Evolutionary conservation across 2,797 vertebrate genomes (phyloP), one percentile per base, ranked within the genome.

Genomic region (Coreius guichenoti): DNA sequence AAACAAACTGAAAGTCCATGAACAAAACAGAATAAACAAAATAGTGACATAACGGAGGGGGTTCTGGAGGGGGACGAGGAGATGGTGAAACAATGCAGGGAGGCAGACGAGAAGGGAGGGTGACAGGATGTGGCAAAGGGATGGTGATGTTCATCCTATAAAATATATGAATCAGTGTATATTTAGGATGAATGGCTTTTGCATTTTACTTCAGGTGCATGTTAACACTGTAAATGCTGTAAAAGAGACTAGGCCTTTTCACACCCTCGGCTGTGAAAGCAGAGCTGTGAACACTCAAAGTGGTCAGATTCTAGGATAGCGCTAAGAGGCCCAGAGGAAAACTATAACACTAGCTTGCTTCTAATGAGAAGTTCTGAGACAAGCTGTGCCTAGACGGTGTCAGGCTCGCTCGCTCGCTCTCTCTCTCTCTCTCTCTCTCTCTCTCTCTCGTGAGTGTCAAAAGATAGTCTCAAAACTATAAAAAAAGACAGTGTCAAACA

Each of bases 311-410:
- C 58, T 6, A 2, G 33, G 19, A 83, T n/a, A 83, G 70, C 4
- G 8, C 56, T 65, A 83, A 83, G 72, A 83, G 61, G 45, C 73
- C 82, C 61, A 70, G 26, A 58, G 75, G 51, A 78, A 84, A 31
- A 78, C 63, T 23, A 56, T 69, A 72, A 58, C 61, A 54, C 73
- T 65, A 5, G 21, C 82, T 77, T 1, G 4, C 61, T 84, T 69
- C 70, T 84, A 84, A 84, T 78, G 83, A 84, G 83, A 70, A 39
- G 36, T 33, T 69, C 82, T 61, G n/a, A 69, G 82, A 78, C 49
- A 11, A 47, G 63, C 21, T 39, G 3, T 58, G 49, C 36, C 49
- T 76, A 43, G 63, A 77, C 6, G 8, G 47, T 84, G 63, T 78
- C 82, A 69, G 49, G 49, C 67, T 45, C n/a, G n/a, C n/a, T n/a